Evolutionary conservation across 2,797 vertebrate genomes (phyloP).

Genomic region (Hoplostethus atlanticus): DNA sequence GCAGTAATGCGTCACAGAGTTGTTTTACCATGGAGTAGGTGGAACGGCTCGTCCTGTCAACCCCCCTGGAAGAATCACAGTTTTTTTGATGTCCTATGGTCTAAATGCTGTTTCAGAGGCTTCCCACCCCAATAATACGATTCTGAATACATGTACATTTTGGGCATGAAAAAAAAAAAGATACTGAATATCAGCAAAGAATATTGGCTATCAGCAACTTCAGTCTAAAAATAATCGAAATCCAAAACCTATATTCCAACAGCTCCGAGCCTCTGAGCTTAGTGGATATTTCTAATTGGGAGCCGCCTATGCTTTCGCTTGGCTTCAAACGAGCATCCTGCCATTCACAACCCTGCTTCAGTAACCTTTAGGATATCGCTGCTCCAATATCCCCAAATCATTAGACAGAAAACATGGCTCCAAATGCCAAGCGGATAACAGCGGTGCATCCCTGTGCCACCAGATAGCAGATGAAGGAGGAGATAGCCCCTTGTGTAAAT

Average conservation of each 20-base stretch:
- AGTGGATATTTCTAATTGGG: slow-evolving; percentile 43
- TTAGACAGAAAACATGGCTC: slow-evolving; percentile 59
- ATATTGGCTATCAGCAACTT: no score
- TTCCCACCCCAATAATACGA: no score
- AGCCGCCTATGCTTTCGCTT: slow-evolving; percentile 9
- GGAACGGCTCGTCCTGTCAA: no score
- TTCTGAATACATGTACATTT: no score
- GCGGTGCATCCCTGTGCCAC: slow-evolving; percentile 29
- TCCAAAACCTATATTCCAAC: no score
- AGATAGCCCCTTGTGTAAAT: slow-evolving; percentile 66
- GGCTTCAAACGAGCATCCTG: slow-evolving; percentile 49
- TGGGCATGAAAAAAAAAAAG: no score
- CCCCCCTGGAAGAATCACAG: no score
- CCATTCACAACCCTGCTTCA: slow-evolving; percentile 19
- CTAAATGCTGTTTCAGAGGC: no score
- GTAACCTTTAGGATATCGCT: slow-evolving; percentile 35
- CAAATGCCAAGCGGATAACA: slow-evolving; percentile 68
- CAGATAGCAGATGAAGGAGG: slow-evolving; percentile 65
- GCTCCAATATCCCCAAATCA: slow-evolving; percentile 61
- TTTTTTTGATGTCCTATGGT: no score
- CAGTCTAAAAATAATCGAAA: slow-evolving; percentile 18
- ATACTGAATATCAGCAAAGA: no score
- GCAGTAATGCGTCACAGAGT: no score
- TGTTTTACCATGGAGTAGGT: no score
- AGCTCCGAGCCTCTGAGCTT: slow-evolving; percentile 22